Percentiles rank a stretch among this genome's conserved stretches.
Conservation (phyloP, 1,140 invertebrate species). For the Argopecten irradians region DNA sequence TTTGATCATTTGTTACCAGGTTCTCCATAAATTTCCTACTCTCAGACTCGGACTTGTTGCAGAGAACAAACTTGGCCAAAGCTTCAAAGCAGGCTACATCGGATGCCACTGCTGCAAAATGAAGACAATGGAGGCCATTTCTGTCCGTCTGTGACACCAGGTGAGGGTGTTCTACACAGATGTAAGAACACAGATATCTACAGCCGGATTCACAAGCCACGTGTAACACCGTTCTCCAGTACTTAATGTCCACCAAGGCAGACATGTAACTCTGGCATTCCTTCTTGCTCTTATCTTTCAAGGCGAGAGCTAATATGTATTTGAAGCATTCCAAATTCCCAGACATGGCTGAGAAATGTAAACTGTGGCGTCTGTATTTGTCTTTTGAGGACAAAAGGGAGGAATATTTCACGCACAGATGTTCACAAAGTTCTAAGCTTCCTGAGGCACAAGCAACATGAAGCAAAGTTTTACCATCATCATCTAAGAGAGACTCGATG, state of each 20-base stretch:
- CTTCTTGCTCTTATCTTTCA: background rate
- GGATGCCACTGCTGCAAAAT: background rate
- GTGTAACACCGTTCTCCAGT: background rate
- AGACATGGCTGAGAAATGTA: background rate
- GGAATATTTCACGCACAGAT: background rate
- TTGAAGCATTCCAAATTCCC: conserved; percentile 16
- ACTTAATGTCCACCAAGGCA: background rate
- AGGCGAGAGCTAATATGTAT: background rate
- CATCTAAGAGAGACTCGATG: background rate
- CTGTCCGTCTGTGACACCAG: background rate
- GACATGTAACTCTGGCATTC: background rate
- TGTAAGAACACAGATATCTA: background rate
- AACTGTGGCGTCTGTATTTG: background rate
- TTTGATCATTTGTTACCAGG: background rate
- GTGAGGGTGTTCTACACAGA: background rate
- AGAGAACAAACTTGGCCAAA: background rate
- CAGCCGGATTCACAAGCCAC: background rate
- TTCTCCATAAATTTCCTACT: background rate
- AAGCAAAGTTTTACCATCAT: background rate
- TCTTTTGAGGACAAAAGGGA: background rate
- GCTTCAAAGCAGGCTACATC: background rate
- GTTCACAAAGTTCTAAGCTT: background rate
- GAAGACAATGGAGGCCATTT: background rate
- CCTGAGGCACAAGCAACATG: background rate
- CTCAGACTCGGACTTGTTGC: background rate